Percentiles rank a stretch among this genome's conserved stretches.
Conservation (phyloP, 2,888 invertebrate genomes). For the Acanthosepion pharaonis region DNA sequence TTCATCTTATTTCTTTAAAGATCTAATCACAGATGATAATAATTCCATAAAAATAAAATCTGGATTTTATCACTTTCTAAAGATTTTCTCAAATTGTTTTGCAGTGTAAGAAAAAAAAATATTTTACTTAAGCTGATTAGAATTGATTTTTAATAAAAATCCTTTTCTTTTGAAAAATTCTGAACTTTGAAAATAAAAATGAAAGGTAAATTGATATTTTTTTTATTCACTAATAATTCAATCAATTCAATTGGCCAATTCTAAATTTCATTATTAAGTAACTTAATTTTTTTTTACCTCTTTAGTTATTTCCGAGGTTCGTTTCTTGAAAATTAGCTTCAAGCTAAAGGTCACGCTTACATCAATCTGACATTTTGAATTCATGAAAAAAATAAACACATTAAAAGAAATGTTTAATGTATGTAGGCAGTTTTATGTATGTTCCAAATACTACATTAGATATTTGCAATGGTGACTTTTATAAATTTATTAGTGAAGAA, state of each 20-base stretch:
- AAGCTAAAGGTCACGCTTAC: neutral
- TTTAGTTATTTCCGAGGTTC: neutral
- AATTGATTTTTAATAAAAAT: constrained; percentile 18
- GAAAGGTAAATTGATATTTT: neutral
- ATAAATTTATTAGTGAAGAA: no score
- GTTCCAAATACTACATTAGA: no score
- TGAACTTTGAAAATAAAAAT: neutral
- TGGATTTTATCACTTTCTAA: neutral
- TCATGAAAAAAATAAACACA: neutral
- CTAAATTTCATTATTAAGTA: neutral
- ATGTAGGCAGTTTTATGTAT: neutral
- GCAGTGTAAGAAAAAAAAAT: neutral
- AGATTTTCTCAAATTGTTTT: neutral
- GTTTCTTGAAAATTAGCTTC: neutral
- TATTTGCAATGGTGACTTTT: no score
- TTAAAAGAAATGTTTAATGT: neutral
- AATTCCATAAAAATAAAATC: neutral
- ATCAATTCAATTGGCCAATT: neutral
- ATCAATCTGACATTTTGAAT: neutral
- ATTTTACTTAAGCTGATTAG: neutral
- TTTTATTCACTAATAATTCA: neutral
- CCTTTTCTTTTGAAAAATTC: neutral
- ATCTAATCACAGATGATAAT: neutral
- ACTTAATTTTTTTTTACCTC: neutral
- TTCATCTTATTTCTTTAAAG: neutral